Conservation (phyloP, 2,888 invertebrate genomes). For the Drosophila setosimentum region DNA sequence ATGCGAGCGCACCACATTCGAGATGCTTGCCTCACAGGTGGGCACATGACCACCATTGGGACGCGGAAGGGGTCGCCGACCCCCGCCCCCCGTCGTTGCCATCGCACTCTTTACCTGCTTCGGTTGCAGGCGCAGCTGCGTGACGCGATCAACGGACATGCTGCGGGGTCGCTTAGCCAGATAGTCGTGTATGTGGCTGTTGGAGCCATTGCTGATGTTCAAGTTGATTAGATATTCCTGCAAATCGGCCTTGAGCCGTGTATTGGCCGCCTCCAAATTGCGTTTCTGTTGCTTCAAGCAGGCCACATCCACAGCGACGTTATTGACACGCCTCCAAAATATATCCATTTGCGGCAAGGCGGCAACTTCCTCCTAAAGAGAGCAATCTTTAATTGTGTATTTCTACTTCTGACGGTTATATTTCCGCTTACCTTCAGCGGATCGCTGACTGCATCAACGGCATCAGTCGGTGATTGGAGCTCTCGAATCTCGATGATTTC, state of each 20-base stretch:
- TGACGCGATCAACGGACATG: constrained; percentile 84
- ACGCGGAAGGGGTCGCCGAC: constrained; percentile 15
- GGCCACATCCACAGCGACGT: constrained; percentile 86
- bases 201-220: constrained; percentile 85
- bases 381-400: neutral
- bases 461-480: constrained; percentile 63
- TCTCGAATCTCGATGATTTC: constrained; percentile 74
- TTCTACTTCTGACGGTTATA: neutral
- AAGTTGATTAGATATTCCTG: constrained; percentile 88
- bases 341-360: constrained; percentile 88
- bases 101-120: constrained; percentile 66
- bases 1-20: constrained; percentile 86
- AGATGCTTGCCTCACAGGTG: constrained; percentile 86
- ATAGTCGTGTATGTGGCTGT: constrained; percentile 80
- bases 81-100: constrained; percentile 43
- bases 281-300: constrained; percentile 85
- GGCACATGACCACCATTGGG: constrained; percentile 35
- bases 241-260: constrained; percentile 87
- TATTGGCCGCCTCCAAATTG: constrained; percentile 87
- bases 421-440: constrained; percentile 46
- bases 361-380: constrained; percentile 85
- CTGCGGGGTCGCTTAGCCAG: constrained; percentile 83
- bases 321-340: constrained; percentile 89
- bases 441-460: constrained; percentile 61
- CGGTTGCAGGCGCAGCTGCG: constrained; percentile 72